These are phyloP conservation scores for Hippopotamyrus pictus DNA, from an alignment of 2,797 vertebrate genomes.

Conservation along the genomic window DNA sequence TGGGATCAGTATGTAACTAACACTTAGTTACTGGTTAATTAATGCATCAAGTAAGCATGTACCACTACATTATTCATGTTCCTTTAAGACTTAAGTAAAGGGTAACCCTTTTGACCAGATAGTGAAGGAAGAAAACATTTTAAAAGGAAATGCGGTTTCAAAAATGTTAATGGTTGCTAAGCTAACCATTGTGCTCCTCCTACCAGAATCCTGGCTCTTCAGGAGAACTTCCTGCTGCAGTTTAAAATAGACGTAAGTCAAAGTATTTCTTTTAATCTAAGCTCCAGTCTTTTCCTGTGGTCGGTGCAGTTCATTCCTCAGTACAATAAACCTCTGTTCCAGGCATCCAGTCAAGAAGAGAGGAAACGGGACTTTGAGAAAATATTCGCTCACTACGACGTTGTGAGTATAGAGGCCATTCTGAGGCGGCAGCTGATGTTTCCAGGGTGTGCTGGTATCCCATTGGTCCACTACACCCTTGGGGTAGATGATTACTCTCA, in stretches of 20 bases:
- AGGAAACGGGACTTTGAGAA: slow-evolving; percentile 88
- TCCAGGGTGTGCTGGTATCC: neutral
- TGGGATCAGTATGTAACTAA: neutral
- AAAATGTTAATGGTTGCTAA: neutral
- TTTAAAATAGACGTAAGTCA: slow-evolving; percentile 89
- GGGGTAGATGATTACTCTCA: neutral
- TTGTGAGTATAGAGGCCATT: slow-evolving; percentile 65
- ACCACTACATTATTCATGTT: neutral
- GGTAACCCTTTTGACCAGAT: neutral
- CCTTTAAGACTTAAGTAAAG: neutral
- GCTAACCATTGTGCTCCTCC: slow-evolving; percentile 1
- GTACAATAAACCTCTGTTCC: neutral
- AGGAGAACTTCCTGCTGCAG: slow-evolving; percentile 93
- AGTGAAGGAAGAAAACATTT: neutral
- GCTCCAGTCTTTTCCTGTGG: neutral
- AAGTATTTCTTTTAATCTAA: neutral
- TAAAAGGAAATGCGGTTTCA: neutral
- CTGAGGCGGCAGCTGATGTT: neutral
- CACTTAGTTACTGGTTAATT: neutral
- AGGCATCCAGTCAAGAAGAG: slow-evolving; percentile 78
- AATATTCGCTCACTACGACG: slow-evolving; percentile 89
- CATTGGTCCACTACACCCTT: neutral
- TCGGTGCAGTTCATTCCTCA: neutral
- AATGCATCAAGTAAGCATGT: neutral
- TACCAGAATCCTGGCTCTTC: slow-evolving; percentile 81